A percentile compares a stretch with the other conserved stretches of the same genome.
Conservation (phyloP, 2,888 invertebrate genomes). For the Hydraecia micacea region DNA sequence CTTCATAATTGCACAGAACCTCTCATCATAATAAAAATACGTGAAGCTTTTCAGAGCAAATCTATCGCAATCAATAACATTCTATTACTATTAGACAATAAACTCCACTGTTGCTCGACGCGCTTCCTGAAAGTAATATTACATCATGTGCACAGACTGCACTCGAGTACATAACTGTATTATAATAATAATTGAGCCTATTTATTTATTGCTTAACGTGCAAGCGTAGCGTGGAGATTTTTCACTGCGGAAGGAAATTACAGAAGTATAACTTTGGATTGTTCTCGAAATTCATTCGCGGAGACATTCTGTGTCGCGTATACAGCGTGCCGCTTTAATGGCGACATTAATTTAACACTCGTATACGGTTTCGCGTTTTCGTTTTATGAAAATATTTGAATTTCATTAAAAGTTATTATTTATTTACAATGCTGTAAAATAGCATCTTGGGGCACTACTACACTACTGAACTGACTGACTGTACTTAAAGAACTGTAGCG, state of each 20-base stretch:
- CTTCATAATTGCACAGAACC: neutral
- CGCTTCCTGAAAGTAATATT: constrained; percentile 46
- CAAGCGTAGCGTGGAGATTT: constrained; percentile 42
- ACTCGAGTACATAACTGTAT: constrained; percentile 58
- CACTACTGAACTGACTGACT: too few species aligned
- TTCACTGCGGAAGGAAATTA: neutral
- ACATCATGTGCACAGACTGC: constrained; percentile 44
- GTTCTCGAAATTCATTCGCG: neutral
- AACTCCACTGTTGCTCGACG: constrained; percentile 33
- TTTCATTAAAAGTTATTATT: too few species aligned
- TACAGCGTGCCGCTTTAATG: too few species aligned
- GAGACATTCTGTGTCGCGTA: too few species aligned
- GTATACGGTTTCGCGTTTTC: too few species aligned
- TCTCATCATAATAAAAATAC: constrained; percentile 1
- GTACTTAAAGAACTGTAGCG: too few species aligned
- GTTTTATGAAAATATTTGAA: too few species aligned
- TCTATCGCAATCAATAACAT: constrained; percentile 47
- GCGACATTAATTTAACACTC: too few species aligned
- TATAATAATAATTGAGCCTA: constrained; percentile 66
- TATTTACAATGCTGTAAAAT: too few species aligned
- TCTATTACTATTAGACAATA: constrained; percentile 40
- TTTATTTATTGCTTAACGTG: constrained; percentile 65
- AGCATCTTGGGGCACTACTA: too few species aligned
- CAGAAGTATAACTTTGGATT: constrained; percentile 24
- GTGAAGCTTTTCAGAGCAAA: constrained; percentile 56